These are phyloP conservation scores for Polymixis lichenea DNA, from an alignment of 2,888 invertebrate genomes.

Conservation along the genomic window DNA sequence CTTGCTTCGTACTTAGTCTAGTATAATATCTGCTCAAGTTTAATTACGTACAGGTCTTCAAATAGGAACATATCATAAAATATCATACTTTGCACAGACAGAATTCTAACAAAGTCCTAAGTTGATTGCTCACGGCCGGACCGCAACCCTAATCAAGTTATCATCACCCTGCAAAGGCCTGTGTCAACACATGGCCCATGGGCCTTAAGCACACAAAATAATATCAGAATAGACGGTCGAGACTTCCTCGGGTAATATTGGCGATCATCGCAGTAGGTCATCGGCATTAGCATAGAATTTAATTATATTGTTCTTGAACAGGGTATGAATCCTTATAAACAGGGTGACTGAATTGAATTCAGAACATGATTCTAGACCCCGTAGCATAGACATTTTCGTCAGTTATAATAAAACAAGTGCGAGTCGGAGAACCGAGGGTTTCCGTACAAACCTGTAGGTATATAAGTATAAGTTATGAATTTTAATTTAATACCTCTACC, in stretches of 20 bases:
- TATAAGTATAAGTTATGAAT: too few species aligned
- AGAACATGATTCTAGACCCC: too few species aligned
- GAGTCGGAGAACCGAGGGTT: too few species aligned
- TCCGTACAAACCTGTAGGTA: too few species aligned
- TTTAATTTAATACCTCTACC: too few species aligned
- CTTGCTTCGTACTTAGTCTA: neutral
- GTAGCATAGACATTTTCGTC: too few species aligned
- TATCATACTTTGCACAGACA: neutral
- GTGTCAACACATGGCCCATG: neutral
- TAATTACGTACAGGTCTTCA: neutral
- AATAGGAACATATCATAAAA: neutral
- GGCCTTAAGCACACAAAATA: conserved; percentile 5
- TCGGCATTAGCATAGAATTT: neutral
- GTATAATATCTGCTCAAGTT: neutral
- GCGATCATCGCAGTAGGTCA: neutral
- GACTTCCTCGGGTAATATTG: neutral
- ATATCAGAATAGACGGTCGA: neutral
- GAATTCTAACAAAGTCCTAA: conserved; percentile 8
- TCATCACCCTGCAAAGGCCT: conserved; percentile 10
- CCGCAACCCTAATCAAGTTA: conserved; percentile 40
- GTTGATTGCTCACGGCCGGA: conserved; percentile 4
- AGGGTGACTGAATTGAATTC: too few species aligned
- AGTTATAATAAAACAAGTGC: too few species aligned
- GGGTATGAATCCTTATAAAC: neutral
- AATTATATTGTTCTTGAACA: conserved; percentile 10